Evolutionary conservation across 2,113 vertebrate genomes (phyloP), one percentile per base, ranked within the genome.

Genomic region (Choloepus hoffmanni): DNA sequence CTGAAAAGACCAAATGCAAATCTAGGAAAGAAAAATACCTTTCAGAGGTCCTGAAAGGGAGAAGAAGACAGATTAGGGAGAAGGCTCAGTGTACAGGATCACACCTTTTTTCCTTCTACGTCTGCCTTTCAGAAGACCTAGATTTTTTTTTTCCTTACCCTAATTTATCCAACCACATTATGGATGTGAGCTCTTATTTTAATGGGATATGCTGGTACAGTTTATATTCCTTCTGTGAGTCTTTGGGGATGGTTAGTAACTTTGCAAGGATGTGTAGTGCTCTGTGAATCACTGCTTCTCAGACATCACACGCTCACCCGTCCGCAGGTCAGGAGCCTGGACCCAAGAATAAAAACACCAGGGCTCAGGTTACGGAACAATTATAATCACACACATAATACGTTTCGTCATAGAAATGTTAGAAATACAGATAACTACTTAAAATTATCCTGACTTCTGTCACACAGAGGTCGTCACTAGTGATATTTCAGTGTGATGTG

Each of bases 131-230:
- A 7, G 19, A 60, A 63, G 82, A 55, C 9, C 12, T 18, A 1
- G 21, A 18, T 55, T 65, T 16, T 36, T 13, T 13, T 21, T 60
- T 60, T 60, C 7, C 33, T 53, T 60, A 60, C 74, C 43, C 1
- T 1, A 24, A 15, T 23, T 14, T 3, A 21, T 18, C 67, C 7
- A 0, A 10, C 15, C 40, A 16, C 50, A 21, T 7, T 7, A 40
- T 12, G 15, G 67, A 45, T 74, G 0, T 36, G 50, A 16, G 3
- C 48, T 21, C 43, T 4, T 23, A 0, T 6, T 50, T 88, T 45
- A 23, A 21, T 10, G 26, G n/a, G 16, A 74, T n/a, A 60, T 1
- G 36, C 74, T 26, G 0, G 3, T 2, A 19, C 8, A 30, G 26
- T 50, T 55, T 73, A 40, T 58, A 50, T 28, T 50, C 74, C 62